Percentiles rank a stretch among this genome's conserved stretches.
Conservation (phyloP, 2,113 vertebrate genomes). For the Anolis carolinensis region DNA sequence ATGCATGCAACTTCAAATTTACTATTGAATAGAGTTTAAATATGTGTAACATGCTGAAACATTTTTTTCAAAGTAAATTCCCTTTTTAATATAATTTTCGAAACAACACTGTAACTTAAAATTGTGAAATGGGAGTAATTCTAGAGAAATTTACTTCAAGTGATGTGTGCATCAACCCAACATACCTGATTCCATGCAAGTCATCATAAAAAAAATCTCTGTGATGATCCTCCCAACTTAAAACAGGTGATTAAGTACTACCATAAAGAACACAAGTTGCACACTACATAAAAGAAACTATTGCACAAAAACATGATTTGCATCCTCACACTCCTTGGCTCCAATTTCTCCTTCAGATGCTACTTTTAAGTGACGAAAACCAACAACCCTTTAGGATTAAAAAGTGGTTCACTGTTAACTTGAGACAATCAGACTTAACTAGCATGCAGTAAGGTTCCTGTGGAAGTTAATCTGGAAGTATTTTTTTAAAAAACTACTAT, state of each 20-base stretch:
- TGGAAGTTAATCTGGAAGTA: background rate
- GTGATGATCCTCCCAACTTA: background rate
- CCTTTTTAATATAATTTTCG: background rate
- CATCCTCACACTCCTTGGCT: background rate
- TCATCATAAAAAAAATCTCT: background rate
- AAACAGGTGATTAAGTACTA: background rate
- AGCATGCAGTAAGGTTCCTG: background rate
- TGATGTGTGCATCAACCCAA: background rate
- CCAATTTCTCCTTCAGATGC: background rate
- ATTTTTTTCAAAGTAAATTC: background rate
- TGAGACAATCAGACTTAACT: background rate
- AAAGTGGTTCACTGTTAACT: background rate
- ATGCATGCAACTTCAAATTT: background rate
- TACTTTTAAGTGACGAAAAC: background rate
- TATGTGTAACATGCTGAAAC: background rate
- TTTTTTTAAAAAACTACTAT: accelerated
- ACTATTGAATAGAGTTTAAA: background rate
- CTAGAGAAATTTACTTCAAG: background rate
- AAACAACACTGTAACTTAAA: background rate
- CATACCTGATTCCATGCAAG: background rate
- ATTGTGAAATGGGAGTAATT: background rate
- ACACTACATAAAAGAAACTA: background rate
- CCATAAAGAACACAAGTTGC: background rate
- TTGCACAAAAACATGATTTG: background rate
- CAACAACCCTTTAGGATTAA: too few species aligned